Percentiles rank a stretch among this genome's conserved stretches.
Conservation (phyloP, 2,888 invertebrate species). For the Nemotelus nigrinus region DNA sequence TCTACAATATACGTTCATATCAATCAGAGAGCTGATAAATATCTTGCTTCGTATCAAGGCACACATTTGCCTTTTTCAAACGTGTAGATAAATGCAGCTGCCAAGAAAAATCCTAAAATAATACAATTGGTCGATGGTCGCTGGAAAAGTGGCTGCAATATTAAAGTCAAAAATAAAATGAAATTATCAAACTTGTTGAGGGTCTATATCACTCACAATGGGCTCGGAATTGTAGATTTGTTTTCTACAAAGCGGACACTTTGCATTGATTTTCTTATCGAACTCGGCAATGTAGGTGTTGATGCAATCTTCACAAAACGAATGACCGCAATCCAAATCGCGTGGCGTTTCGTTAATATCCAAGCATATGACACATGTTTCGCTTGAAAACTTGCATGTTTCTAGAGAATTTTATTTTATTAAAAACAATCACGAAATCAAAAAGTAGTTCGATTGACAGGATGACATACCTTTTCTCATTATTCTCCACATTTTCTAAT, state of each 20-base stretch:
- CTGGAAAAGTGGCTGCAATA: constrained; percentile 11
- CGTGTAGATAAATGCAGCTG: constrained; percentile 41
- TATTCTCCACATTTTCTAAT: constrained; percentile 20
- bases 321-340: constrained; percentile 62
- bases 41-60: background rate
- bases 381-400: constrained; percentile 24
- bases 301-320: constrained; percentile 63
- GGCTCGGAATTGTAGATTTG: constrained; percentile 55
- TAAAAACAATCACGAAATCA: constrained; percentile 46
- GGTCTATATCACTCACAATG: background rate
- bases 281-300: constrained; percentile 60
- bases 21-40: background rate
- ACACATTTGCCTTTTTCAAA: constrained; percentile 42
- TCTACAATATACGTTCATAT: background rate
- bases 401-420: constrained; percentile 9
- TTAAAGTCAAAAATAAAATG: background rate
- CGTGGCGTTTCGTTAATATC: constrained; percentile 60
- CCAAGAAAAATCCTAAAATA: constrained; percentile 37
- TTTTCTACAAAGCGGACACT: constrained; percentile 63
- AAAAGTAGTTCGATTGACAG: background rate
- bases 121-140: constrained; percentile 22
- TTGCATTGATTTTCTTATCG: constrained; percentile 59
- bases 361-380: constrained; percentile 63
- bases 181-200: background rate
- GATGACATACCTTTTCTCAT: constrained; percentile 19